These are phyloP conservation scores for Balearica regulorum DNA, from an alignment of 2,797 vertebrate genomes.

Conservation along the genomic window DNA sequence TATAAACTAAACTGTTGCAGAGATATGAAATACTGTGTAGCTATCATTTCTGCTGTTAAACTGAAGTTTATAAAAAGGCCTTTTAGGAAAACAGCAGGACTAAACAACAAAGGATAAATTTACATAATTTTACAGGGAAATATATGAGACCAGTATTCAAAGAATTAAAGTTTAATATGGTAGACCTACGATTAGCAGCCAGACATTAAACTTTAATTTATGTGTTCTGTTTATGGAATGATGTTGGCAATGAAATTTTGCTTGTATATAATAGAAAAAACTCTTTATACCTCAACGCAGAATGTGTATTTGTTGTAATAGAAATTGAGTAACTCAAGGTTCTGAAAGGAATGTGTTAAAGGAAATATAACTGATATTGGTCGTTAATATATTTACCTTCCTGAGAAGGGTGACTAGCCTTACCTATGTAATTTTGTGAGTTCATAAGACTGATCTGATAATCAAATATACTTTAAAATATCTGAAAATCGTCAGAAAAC, in stretches of 20 bases:
- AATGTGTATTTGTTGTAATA: neutral
- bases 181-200: neutral
- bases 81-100: neutral
- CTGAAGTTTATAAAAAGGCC: neutral
- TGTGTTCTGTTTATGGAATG: neutral
- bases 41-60: neutral
- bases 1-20: neutral
- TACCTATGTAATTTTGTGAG: neutral
- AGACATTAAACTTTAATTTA: slow-evolving; percentile 14
- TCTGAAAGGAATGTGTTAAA: slow-evolving; percentile 9
- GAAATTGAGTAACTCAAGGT: neutral
- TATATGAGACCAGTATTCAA: neutral
- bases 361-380: neutral
- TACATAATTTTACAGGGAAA: neutral
- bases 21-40: neutral
- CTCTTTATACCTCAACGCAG: neutral
- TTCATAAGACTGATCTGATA: neutral
- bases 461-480: neutral
- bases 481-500: neutral
- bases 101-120: neutral
- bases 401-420: neutral
- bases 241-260: neutral
- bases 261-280: neutral
- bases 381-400: neutral
- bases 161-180: neutral